phyloP scores from a whole-genome alignment of 2,113 vertebrate species.

The Chaenocephalus aceratus region DNA sequence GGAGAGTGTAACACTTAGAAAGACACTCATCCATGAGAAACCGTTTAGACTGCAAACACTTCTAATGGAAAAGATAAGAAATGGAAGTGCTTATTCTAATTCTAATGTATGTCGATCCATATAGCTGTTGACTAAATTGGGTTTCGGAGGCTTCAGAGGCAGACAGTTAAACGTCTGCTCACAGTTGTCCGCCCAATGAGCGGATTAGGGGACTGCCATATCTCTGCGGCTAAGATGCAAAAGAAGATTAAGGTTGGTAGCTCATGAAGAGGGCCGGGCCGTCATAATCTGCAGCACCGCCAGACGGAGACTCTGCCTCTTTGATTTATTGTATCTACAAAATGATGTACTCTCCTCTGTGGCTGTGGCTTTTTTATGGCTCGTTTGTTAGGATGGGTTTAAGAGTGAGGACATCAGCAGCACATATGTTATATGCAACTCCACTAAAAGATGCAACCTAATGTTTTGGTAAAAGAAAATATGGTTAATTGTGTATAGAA shows the following conservation, averaged over 20 bases:
- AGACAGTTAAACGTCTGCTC: slow-evolving; percentile 51
- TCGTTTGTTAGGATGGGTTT: slow-evolving; percentile 29
- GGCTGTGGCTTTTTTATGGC: slow-evolving; percentile 9
- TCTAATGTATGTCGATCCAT: slow-evolving; percentile 53
- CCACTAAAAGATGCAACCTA: background rate
- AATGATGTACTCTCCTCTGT: slow-evolving; percentile 35
- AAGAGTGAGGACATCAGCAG: background rate
- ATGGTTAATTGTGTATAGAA: background rate
- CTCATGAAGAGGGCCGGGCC: slow-evolving; percentile 42
- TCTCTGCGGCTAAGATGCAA: slow-evolving; percentile 64
- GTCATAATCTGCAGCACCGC: slow-evolving; percentile 50
- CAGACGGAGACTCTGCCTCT: slow-evolving; percentile 14
- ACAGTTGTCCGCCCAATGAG: slow-evolving; percentile 60
- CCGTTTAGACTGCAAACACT: slow-evolving; percentile 15
- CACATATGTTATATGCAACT: background rate
- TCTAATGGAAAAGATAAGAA: slow-evolving; percentile 53
- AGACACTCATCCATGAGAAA: slow-evolving; percentile 28
- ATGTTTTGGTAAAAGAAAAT: background rate
- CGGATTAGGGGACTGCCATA: slow-evolving; percentile 65
- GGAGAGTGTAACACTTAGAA: slow-evolving; percentile 36
- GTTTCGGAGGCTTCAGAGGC: slow-evolving; percentile 43
- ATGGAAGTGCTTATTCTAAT: slow-evolving; percentile 45
- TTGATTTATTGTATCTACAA: slow-evolving; percentile 45
- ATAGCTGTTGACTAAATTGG: slow-evolving; percentile 42
- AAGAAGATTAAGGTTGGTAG: slow-evolving; percentile 66